Base-by-base conservation (phyloP, 2,888 invertebrate species). In the Vesta saturnalis region DNA sequence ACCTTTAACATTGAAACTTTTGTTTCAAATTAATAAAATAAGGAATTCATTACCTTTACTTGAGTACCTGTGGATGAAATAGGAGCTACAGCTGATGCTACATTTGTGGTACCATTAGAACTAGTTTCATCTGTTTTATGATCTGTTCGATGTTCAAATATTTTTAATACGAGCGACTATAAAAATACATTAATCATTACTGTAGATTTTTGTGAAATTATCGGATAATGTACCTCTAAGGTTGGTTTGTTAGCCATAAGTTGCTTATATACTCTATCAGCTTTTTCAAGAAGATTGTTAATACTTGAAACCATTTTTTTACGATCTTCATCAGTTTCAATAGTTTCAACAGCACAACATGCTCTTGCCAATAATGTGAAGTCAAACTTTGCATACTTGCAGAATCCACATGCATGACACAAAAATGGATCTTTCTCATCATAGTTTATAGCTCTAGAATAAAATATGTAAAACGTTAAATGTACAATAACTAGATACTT, bases 361-460 rank as follows among this genome's bases (percentile, higher is more conserved):
- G 96, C 94, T 18, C 95, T 91, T 3, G 95, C 96, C 3, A 92
- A 92, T 66, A 98, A 87, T 8, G 94, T 95, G 85, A 97, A 96
- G 85, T 99, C 99, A 83, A 99, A 98, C 85, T 99, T 97, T 35
- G 98, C 99, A 85, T 99, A 99, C 85, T 99, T 99, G 86, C 99
- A 99, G 86, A 97, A 99, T 0, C 99, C 99, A 84, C 99, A 99
- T 2, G 97, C 94, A 84, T 98, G 98, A 81, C 99, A 99, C 19
- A 99, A 86, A 89, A 99, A 99, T 0, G 99, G 99, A 85, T 99
- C 99, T 83, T 97, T 97, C 83, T 99, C 98, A 83, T 98, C 98
- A 84, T 99, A 99, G 85, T 99, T 99, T 77, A 99, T 99, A 0
- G 98, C 96, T 19, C 97, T 93, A 54, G 8, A 60, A 59, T 49